Evolutionary conservation across 2,113 vertebrate genomes (phyloP).

Genomic region (Lepus europaeus): DNA sequence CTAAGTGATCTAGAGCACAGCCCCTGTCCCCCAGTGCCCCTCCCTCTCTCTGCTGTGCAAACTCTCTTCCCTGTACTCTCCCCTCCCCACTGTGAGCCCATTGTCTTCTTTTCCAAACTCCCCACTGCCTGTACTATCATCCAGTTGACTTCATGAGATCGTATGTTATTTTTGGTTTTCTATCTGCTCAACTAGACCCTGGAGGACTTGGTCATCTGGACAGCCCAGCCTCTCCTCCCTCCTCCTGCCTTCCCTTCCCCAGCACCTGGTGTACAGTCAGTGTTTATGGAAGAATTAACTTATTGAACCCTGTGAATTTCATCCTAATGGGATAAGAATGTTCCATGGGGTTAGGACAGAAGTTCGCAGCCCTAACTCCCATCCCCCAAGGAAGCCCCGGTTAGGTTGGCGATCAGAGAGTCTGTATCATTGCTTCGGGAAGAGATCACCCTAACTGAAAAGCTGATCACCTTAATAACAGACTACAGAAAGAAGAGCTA

Average conservation of each 20-base stretch:
- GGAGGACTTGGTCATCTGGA: neutral
- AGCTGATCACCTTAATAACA: neutral
- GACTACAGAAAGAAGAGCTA: constrained; percentile 17
- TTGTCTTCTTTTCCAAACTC: neutral
- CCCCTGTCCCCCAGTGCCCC: neutral
- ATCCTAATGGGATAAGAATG: neutral
- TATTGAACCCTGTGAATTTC: neutral
- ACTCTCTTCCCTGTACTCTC: neutral
- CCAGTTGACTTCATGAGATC: constrained; percentile 14
- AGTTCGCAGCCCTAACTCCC: neutral
- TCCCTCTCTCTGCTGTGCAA: neutral
- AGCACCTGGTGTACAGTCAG: neutral
- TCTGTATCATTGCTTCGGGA: neutral
- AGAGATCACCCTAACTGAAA: constrained; percentile 20
- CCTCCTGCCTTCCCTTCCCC: neutral
- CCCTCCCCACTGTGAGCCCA: neutral
- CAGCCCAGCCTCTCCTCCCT: neutral
- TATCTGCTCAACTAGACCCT: neutral
- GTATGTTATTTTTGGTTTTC: constrained; percentile 16
- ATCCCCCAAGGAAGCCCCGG: neutral
- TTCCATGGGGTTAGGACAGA: neutral
- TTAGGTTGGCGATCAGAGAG: neutral
- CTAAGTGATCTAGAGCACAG: neutral
- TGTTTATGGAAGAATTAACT: neutral
- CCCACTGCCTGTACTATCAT: neutral